Evolutionary conservation across 2,888 invertebrate species (phyloP).

Genomic region (Diabrotica balteata): DNA sequence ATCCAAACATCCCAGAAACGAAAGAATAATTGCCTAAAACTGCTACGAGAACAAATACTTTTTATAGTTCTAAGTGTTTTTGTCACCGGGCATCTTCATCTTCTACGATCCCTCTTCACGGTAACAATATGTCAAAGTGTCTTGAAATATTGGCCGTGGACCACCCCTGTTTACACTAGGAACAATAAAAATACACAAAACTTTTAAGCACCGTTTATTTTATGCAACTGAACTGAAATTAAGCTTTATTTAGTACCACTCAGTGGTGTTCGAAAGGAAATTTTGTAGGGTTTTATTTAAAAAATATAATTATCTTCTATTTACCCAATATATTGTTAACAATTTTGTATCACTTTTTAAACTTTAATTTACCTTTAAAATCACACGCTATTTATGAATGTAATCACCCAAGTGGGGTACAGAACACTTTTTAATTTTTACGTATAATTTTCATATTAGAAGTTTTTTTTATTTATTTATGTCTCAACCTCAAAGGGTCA

Average conservation of each 20-base stretch:
- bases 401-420: too few species aligned
- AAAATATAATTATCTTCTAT: too few species aligned
- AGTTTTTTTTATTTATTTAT: too few species aligned
- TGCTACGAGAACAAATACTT: conserved; percentile 32
- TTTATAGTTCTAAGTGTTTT: conserved; percentile 34
- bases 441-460: too few species aligned
- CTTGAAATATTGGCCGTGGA: conserved; percentile 39
- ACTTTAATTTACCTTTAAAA: too few species aligned
- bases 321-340: too few species aligned
- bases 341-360: too few species aligned
- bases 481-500: too few species aligned
- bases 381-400: too few species aligned
- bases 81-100: conserved; percentile 30
- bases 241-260: not conserved
- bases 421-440: too few species aligned
- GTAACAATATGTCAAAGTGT: conserved; percentile 34
- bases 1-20: conserved; percentile 20
- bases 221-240: conserved; percentile 31
- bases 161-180: conserved; percentile 43
- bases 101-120: conserved; percentile 25
- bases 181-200: conserved; percentile 26
- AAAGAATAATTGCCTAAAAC: conserved; percentile 34
- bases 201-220: conserved; percentile 20
- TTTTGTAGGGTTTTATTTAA: too few species aligned
- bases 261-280: not conserved